Evolutionary conservation across 2,113 vertebrate genomes (phyloP).

Genomic region (Lontra canadensis): DNA sequence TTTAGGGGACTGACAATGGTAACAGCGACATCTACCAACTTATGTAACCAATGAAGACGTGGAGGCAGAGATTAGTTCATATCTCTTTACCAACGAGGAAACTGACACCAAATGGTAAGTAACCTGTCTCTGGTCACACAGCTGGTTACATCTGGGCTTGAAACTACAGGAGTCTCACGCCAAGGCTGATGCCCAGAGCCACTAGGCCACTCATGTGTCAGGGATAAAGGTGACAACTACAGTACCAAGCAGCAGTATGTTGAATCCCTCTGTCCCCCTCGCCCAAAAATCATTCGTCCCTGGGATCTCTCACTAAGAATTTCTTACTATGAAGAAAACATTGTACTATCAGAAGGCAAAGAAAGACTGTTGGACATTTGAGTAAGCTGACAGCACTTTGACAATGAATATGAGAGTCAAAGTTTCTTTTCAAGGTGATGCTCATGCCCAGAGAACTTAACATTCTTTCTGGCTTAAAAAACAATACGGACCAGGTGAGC

Average conservation of each 20-base stretch:
- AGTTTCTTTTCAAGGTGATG: not conserved
- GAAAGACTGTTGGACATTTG: not conserved
- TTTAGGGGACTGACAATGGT: not conserved
- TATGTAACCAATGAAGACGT: not conserved
- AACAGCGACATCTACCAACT: not conserved
- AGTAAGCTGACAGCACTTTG: not conserved
- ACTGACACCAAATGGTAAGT: not conserved
- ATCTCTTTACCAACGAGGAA: not conserved
- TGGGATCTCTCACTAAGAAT: not conserved
- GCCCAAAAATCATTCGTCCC: not conserved
- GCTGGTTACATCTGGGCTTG: not conserved
- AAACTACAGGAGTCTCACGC: not conserved
- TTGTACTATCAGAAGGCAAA: not conserved
- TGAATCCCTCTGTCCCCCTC: not conserved
- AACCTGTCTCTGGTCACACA: not conserved
- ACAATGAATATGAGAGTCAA: not conserved
- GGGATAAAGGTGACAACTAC: not conserved
- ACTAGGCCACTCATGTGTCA: not conserved
- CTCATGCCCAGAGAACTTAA: not conserved
- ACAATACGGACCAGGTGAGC: not conserved
- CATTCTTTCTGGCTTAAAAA: not conserved
- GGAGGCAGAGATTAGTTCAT: not conserved
- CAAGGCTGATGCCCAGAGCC: not conserved
- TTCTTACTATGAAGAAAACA: not conserved
- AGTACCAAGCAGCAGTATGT: not conserved